phyloP scores from a whole-genome alignment of 37 sponge, comb jelly and placozoan species.

The Amphimedon queenslandica region DNA sequence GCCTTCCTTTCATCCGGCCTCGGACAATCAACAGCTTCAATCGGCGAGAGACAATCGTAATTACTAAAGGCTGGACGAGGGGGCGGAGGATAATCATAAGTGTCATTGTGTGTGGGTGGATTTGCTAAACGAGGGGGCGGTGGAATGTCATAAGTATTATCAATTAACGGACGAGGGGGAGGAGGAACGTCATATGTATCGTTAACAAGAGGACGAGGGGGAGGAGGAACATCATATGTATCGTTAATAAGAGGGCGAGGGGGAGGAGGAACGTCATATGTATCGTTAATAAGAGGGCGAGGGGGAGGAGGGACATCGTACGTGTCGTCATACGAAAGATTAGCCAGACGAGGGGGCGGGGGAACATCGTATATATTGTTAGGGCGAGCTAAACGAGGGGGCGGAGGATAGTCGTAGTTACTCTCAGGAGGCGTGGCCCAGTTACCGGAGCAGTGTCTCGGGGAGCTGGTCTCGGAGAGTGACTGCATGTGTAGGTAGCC shows the following conservation, averaged over 20 bases:
- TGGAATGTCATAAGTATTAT: background rate
- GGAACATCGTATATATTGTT: background rate
- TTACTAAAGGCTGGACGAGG: background rate
- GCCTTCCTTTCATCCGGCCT: background rate
- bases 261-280: background rate
- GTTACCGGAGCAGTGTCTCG: too few relatives aligned
- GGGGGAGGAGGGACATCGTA: background rate
- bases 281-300: background rate
- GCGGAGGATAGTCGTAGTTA: conserved; percentile 5
- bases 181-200: background rate
- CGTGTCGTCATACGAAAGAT: background rate
- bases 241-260: background rate
- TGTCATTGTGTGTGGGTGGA: too few relatives aligned
- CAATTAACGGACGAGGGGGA: background rate
- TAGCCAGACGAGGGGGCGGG: background rate
- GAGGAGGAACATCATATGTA: background rate
- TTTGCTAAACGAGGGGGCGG: background rate
- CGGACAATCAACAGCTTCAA: background rate
- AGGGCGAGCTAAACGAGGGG: background rate
- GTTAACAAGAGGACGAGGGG: background rate
- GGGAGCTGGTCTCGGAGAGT: too few relatives aligned
- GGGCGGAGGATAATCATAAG: conserved; percentile 4
- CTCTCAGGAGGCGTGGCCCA: too few relatives aligned
- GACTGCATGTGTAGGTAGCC: too few relatives aligned
- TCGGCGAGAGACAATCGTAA: background rate